Conservation (phyloP, 2,888 invertebrate species). For the Balanococcus diminutus region DNA sequence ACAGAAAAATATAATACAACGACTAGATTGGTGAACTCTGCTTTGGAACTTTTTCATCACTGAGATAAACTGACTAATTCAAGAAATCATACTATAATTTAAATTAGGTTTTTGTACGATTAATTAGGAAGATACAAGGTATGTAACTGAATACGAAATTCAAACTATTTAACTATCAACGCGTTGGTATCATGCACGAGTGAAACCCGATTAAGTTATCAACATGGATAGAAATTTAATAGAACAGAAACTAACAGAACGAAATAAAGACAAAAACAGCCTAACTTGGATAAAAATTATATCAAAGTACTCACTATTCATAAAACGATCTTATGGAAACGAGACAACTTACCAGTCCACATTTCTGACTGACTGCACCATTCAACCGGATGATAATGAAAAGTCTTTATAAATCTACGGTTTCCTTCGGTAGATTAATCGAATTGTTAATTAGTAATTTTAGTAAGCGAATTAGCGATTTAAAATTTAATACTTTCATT, state of each 20-base stretch:
- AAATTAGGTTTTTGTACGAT: neutral
- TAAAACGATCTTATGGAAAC: neutral
- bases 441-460: constrained; percentile 32
- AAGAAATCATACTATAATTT: neutral
- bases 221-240: constrained; percentile 21
- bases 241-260: neutral
- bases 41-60: neutral
- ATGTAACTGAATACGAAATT: neutral
- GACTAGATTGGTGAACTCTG: neutral
- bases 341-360: neutral
- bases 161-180: neutral
- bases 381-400: constrained; percentile 11
- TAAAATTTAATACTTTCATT: constrained; percentile 39
- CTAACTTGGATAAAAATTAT: constrained; percentile 30
- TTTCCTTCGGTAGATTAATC: neutral
- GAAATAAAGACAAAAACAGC: neutral
- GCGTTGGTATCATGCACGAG: neutral
- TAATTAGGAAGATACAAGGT: neutral
- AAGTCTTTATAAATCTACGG: constrained; percentile 13
- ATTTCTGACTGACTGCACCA: neutral
- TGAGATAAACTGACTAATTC: neutral
- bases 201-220: constrained; percentile 6
- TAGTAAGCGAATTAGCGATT: constrained; percentile 30
- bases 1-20: neutral
- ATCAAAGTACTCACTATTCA: neutral